Base-by-base conservation (phyloP, 64 coral and sea anemone genomes). In the Montipora foliosa region DNA sequence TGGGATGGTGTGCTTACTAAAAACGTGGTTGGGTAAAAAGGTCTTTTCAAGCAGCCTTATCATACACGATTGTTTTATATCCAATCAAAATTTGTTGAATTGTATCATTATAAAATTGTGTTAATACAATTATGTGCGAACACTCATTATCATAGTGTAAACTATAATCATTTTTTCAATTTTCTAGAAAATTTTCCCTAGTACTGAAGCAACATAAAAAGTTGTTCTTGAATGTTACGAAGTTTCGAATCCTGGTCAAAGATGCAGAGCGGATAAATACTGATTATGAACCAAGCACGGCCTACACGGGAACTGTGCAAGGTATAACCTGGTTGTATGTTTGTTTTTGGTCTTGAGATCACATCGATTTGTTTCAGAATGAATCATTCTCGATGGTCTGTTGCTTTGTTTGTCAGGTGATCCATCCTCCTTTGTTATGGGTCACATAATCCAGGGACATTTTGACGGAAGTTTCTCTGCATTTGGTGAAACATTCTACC, bases 401-500 rank as follows among this genome's bases (percentile, higher is more conserved):
- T 59, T 24, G 11, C 64, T 50, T 48, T 52, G 47, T 60, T 49
- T 37, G 48, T 12, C 48, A 97, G 95, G 95, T 4, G 90, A 88
- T 61, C 47, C 22, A 13, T 47, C 49, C 10, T 97, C 95, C 9
- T 92, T 78, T 5, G 89, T 92, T 1, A 94, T 84, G 90, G 95
- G 92, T 5, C 88, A 90, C 69, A 92, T 97, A 19, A 55, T 67
- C 5, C 44, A 87, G 3, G 95, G 95, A 59, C 59, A 76, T 47
- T 94, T 97, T 83, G 95, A 97, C 20, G 95, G 95, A 60, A 89
- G 90, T 73, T 78, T 97, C 58, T 87, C 69, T 51, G 24, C 67
- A 46, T 44, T 46, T 22, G 86, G 79, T 20, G 79, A 91, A 55
- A 72, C 73, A 4, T 97, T 89, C 66, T 66, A 94, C 61, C 20